A percentile compares a stretch with the other conserved stretches of the same genome.
These are phyloP conservation scores for Hecatera dysodea DNA, from an alignment of 2,888 invertebrate species.

Conservation along the genomic window DNA sequence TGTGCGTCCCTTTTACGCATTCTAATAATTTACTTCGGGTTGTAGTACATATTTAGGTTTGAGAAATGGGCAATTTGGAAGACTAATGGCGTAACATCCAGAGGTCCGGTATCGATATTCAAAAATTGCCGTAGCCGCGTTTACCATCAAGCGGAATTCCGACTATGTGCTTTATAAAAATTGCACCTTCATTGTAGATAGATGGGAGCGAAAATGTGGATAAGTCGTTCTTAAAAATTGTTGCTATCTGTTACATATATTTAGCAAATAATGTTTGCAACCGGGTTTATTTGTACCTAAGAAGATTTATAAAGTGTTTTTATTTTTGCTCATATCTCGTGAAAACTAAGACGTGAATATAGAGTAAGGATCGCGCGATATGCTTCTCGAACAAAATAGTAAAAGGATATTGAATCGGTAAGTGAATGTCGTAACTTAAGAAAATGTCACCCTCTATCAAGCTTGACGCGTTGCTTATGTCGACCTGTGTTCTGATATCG, in stretches of 20 bases:
- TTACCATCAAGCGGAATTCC: constrained; percentile 53
- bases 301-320: constrained; percentile 36
- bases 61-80: constrained; percentile 66
- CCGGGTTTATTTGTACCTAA: not conserved
- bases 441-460: constrained; percentile 81
- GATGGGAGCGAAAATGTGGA: not conserved
- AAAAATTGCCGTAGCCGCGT: constrained; percentile 51
- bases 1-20: constrained; percentile 60
- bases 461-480: constrained; percentile 74
- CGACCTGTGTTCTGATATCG: constrained; percentile 65
- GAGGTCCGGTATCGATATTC: constrained; percentile 62
- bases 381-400: constrained; percentile 81
- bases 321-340: constrained; percentile 63
- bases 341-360: constrained; percentile 72
- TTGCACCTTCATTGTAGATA: constrained; percentile 12
- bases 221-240: not conserved
- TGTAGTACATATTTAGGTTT: constrained; percentile 65
- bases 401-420: constrained; percentile 86
- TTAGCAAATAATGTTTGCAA: not conserved
- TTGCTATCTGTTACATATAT: not conserved
- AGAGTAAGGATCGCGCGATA: constrained; percentile 71
- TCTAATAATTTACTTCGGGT: constrained; percentile 67
- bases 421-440: constrained; percentile 76
- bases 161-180: constrained; percentile 43
- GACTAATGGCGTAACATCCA: constrained; percentile 59